Evolutionary conservation across 1,140 invertebrate species (phyloP).

Genomic region (Eriosoma lanigerum): DNA sequence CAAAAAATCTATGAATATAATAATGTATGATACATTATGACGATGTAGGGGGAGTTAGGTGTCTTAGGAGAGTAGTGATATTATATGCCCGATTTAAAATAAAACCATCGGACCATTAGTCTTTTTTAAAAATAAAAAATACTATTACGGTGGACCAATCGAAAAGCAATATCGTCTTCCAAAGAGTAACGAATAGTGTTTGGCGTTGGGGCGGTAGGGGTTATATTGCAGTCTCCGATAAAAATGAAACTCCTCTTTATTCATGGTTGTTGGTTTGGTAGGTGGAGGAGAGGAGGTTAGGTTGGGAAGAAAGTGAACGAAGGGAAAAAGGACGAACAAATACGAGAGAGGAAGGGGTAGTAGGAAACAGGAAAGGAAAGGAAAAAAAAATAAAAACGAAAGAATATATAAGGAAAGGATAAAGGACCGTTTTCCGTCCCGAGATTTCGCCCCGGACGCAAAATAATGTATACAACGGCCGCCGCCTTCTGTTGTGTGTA

Average conservation of each 20-base stretch:
- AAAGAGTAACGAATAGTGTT: conserved; percentile 3
- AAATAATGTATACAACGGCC: conserved; percentile 46
- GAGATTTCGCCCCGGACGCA: conserved; percentile 44
- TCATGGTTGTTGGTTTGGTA: not conserved
- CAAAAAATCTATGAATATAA: too few relatives aligned
- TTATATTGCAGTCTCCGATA: conserved; percentile 24
- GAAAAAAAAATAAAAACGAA: too few relatives aligned
- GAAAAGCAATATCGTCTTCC: not conserved
- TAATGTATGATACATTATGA: too few relatives aligned
- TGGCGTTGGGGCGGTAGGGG: not conserved
- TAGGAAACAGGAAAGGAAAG: too few relatives aligned
- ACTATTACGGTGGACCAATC: conserved; percentile 20
- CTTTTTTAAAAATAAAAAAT: not conserved
- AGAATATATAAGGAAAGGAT: conserved; percentile 41
- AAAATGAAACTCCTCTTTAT: conserved; percentile 45
- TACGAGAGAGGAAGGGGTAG: not conserved
- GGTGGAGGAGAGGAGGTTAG: not conserved
- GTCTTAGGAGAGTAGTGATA: not conserved
- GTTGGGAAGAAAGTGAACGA: not conserved
- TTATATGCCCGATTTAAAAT: not conserved
- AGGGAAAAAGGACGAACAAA: conserved; percentile 2
- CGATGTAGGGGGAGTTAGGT: not conserved
- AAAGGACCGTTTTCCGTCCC: conserved; percentile 46
- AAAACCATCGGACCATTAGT: not conserved
- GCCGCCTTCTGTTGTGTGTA: not conserved